Base-by-base conservation (phyloP, 2,888 invertebrate genomes). In the Agrotis segetum region DNA sequence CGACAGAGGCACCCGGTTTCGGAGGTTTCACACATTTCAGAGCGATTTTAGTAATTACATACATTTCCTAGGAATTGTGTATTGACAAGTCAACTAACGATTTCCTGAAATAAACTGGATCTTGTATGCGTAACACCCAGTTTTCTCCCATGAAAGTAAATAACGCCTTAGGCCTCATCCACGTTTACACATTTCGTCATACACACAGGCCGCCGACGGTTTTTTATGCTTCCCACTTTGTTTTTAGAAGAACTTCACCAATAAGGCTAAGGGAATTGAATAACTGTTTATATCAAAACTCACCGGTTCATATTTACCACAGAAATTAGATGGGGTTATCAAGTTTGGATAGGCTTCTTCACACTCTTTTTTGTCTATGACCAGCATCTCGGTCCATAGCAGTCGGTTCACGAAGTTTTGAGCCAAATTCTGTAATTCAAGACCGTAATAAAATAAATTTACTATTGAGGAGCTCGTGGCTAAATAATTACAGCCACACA, bases 271-370 rank as follows among this genome's bases (percentile, higher is more conserved):
- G 9, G 29, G 13, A 46, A 21, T 52, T 46, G 3, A 50, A 40
- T 29, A 62, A 55, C 5, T 44, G 19, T 17, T 56, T n/a, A 24
- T 24, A 21, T 2, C 7, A 24, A 24, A 53, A 89, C 92, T 90
- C 77, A 94, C 93, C 3, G 82, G 53, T 47, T 79, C 66, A 76
- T 90, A 93, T 84, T 75, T 88, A 19, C 87, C 94, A 79, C 95
- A 95, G 81, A 87, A 95, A 72, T 92, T 94, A 1, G 94, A 92
- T 0, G 85, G 59, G 1, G 92, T 91, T 6, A 90, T 82, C 2
- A 91, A 69, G n/a, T 71, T 34, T 11, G 78, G 77, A 70, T 89
- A 88, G 21, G 56, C n/a, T 17, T 73, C 58, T 14, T 53, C 21
- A 81, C 95, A 95, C 56, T 89, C 87, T 0, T 60, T 49, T 67